Base-by-base conservation (phyloP, 2,113 vertebrate genomes). In the Lates calcarifer region DNA sequence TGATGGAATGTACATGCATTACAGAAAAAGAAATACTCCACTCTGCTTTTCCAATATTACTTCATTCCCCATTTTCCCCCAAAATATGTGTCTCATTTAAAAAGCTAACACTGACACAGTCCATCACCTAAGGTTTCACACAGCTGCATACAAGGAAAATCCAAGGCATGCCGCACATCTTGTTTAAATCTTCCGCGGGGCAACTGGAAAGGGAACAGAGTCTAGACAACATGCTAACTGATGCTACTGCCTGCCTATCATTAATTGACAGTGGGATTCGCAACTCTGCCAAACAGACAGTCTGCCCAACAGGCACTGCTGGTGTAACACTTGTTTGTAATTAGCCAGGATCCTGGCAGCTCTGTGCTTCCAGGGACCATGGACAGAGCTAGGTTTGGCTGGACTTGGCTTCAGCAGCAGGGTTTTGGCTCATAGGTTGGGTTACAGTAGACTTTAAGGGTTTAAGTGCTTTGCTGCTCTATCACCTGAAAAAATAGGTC, bases 261-360 rank as follows among this genome's bases (percentile, higher is more conserved):
- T 20, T 85, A 85, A 86, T 65, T 69, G 83, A 68, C 69, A 53
- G 68, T 66, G 67, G 17, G 74, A 45, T 74, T 64, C 17, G 5
- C 55, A 41, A 35, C 47, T 29, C 41, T 82, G 81, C 71, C 72
- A 80, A 77, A 83, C 66, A 72, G 70, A 53, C 74, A 6, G 62
- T 77, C 84, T 81, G 70, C 18, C 49, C 56, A 39, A 41, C 68
- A 55, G 55, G 41, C 75, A 9, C 66, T 39, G 15, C 82, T 81
- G 61, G 29, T 51, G 71, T 22, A 82, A 55, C 82, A 82, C 89
- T 89, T 87, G 81, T 69, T 90, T 90, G 70, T 82, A 89, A 90
- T 93, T 86, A 89, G 72, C 56, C 72, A 53, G 47, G 69, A 33
- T 71, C 49, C 55, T 85, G 75, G 74, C 61, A 83, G 61, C 60